Evolutionary conservation across 2,888 invertebrate species (phyloP), one percentile per base, ranked within the genome.

Genomic region (Eudasyphora cyanicolor): DNA sequence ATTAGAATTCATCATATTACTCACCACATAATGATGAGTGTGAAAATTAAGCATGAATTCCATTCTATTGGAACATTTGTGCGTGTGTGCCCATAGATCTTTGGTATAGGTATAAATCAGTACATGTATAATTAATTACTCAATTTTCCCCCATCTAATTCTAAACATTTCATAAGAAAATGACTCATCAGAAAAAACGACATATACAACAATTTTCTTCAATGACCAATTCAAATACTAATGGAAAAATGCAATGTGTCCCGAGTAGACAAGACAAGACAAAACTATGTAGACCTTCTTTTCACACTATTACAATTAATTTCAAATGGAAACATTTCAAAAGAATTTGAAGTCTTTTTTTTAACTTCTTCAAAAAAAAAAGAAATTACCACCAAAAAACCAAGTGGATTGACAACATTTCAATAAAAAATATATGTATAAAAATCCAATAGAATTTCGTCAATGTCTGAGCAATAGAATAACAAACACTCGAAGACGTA

Each of bases 391-490:
- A 38, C 3, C 19, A 82, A n/a, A n/a, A n/a, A 78, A 78, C 35
- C 71, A 82, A 82, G 71, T 82, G 75, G 78, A 82, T 79, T 82
- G 82, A 82, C 82, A 82, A 79, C 78, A 78, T 71, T 82, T 82
- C 82, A 79, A 78, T n/a, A 19, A 67, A n/a, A n/a, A 54, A 38
- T 3, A 32, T 17, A 60, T 70, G 10, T 51, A 71, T 12, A 57
- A 27, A 57, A 57, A 24, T 27, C 14, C 8, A 54, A 54, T 54
- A 19, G 5, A 54, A 54, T 54, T 21, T n/a, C n/a, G n/a, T n/a
- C 24, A 21, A 21, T 10, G 8, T 19, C 45, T 14, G n/a, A 45
- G 24, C 10, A 19, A 19, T 24, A 17, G 1, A 54, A 10, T 35
- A 35, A 8, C 42, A 60, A 29, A 17, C 14, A 29, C 62, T 42